These are phyloP conservation scores for Philaenus spumarius DNA, from an alignment of 1,140 invertebrate species.

Conservation along the genomic window DNA sequence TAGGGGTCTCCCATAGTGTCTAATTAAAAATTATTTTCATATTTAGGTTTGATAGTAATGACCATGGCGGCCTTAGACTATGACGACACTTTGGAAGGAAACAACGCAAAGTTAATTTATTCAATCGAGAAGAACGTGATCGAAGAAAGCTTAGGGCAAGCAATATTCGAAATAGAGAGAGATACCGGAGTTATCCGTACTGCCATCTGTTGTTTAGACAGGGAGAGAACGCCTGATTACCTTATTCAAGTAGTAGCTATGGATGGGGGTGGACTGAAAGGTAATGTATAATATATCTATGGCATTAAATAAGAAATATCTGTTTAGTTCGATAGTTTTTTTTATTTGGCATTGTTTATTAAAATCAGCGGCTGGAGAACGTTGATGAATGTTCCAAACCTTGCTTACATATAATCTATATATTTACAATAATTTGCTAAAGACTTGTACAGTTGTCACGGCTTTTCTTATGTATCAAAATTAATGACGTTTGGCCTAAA, in stretches of 20 bases:
- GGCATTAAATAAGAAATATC: no score
- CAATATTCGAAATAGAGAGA: constrained; percentile 90
- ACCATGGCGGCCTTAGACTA: constrained; percentile 96
- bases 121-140: constrained; percentile 96
- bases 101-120: constrained; percentile 82
- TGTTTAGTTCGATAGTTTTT: constrained; percentile 55
- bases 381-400: no score
- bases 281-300: constrained; percentile 39
- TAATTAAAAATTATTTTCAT: no score
- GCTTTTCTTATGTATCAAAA: no score
- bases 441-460: no score
- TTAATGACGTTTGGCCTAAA: no score
- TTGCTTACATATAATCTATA: no score
- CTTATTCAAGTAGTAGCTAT: constrained; percentile 93
- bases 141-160: constrained; percentile 86
- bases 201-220: constrained; percentile 85
- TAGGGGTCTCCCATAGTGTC: no score
- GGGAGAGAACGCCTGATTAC: constrained; percentile 93
- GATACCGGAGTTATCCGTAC: constrained; percentile 93
- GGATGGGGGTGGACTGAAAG: constrained; percentile 85
- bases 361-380: no score
- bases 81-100: constrained; percentile 90
- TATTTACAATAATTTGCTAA: no score
- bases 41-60: constrained; percentile 92
- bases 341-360: no score